Conservation (phyloP, 2,113 vertebrate species). For the Neodon shergylaensis region DNA sequence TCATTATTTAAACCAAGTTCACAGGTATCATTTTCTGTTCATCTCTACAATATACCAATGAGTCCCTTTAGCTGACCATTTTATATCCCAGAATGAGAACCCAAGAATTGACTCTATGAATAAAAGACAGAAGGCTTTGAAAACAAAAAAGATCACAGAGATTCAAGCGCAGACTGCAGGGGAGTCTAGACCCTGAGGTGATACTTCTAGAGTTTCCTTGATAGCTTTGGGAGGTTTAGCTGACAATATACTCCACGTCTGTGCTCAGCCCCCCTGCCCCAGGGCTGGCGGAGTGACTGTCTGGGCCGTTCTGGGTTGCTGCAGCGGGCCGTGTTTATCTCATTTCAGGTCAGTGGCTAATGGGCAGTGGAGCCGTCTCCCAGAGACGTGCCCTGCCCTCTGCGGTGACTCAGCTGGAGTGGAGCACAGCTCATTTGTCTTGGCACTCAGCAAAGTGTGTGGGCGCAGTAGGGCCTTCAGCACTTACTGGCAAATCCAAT, state of each 20-base stretch:
- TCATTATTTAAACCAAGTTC: not conserved
- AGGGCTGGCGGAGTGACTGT: not conserved
- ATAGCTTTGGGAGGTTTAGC: not conserved
- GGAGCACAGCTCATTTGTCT: not conserved
- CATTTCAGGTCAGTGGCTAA: slow-evolving; percentile 33
- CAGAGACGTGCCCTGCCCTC: not conserved
- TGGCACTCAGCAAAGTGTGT: not conserved
- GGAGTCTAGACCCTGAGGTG: not conserved
- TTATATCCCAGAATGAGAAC: not conserved
- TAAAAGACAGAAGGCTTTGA: not conserved
- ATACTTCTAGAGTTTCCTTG: not conserved
- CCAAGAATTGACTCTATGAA: not conserved
- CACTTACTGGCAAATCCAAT: slow-evolving; percentile 67
- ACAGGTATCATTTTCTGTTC: not conserved
- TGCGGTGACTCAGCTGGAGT: slow-evolving; percentile 42
- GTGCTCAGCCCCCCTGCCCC: not conserved
- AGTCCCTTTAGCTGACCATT: not conserved
- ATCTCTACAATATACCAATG: not conserved
- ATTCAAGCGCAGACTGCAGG: not conserved
- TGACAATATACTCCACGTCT: not conserved
- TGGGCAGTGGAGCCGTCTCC: not conserved
- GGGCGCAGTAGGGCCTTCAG: not conserved
- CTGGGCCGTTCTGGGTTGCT: not conserved
- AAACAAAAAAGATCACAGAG: fast-evolving
- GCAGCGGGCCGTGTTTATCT: not conserved